These are phyloP conservation scores for Rhynchonema sp. DNA, from an alignment of 2,888 invertebrate species.

Conservation along the genomic window DNA sequence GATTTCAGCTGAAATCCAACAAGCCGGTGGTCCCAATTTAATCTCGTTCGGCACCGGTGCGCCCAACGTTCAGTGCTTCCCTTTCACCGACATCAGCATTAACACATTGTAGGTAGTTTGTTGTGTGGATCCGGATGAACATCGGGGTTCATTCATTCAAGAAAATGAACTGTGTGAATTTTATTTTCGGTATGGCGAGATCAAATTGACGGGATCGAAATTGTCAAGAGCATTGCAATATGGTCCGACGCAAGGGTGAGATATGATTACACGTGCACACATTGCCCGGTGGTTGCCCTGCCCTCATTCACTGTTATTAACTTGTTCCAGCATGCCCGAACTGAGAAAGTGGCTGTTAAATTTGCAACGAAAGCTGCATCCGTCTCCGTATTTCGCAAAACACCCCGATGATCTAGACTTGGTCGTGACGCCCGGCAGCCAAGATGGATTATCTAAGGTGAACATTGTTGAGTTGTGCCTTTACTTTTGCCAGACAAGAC, in stretches of 20 bases:
- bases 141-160: not conserved
- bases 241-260: conserved; percentile 49
- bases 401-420: conserved; percentile 20
- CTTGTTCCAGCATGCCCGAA: conserved; percentile 7
- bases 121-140: not conserved
- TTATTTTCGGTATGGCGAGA: conserved; percentile 13
- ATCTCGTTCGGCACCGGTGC: conserved; percentile 2
- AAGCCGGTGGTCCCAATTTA: not conserved
- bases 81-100: not conserved
- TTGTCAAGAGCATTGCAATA: conserved; percentile 52
- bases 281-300: not conserved
- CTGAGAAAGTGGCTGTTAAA: not conserved
- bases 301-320: conserved; percentile 4
- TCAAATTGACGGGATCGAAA: conserved; percentile 41
- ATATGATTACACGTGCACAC: no score
- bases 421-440: conserved; percentile 51
- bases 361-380: not conserved
- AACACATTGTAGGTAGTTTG: not conserved
- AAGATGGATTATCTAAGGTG: conserved; percentile 52
- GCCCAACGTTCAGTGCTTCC: not conserved
- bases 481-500: not conserved
- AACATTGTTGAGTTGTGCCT: not conserved
- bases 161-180: not conserved
- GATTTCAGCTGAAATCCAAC: not conserved
- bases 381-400: not conserved